Evolutionary conservation across 1,140 invertebrate species (phyloP).

Genomic region (Cyclargus thomasi): DNA sequence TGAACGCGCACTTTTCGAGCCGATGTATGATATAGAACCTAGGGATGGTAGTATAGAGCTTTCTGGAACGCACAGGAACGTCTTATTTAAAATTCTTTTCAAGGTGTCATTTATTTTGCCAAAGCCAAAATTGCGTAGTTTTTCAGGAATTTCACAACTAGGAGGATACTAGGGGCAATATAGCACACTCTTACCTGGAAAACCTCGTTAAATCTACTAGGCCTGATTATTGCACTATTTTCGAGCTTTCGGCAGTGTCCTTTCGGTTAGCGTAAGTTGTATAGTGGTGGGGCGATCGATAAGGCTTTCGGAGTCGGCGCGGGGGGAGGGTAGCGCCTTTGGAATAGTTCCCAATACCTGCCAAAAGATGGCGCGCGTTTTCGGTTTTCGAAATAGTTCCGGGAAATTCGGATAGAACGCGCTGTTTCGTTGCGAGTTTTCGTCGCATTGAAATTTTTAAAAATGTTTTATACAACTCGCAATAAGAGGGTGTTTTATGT

Average conservation of each 20-base stretch:
- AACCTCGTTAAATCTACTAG: constrained; percentile 34
- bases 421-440: constrained; percentile 23
- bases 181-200: not conserved
- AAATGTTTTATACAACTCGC: too few species aligned
- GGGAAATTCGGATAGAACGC: constrained; percentile 39
- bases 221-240: constrained; percentile 30
- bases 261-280: constrained; percentile 58
- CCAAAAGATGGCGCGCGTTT: constrained; percentile 49
- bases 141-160: not conserved
- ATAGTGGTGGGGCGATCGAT: constrained; percentile 57
- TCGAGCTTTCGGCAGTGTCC: constrained; percentile 50
- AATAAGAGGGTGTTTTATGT: too few species aligned
- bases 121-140: not conserved
- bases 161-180: not conserved
- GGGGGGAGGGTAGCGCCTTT: constrained; percentile 27
- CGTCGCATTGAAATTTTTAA: too few species aligned
- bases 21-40: not conserved
- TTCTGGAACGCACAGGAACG: not conserved
- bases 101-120: not conserved
- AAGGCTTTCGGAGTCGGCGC: constrained; percentile 39
- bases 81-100: not conserved
- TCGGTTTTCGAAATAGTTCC: constrained; percentile 36
- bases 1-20: not conserved
- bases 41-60: not conserved
- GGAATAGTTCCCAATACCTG: constrained; percentile 33